Percentiles rank a stretch among this genome's conserved stretches.
phyloP scores from a whole-genome alignment of 2,113 vertebrate genomes.

The Myrmecophaga tridactyla region DNA sequence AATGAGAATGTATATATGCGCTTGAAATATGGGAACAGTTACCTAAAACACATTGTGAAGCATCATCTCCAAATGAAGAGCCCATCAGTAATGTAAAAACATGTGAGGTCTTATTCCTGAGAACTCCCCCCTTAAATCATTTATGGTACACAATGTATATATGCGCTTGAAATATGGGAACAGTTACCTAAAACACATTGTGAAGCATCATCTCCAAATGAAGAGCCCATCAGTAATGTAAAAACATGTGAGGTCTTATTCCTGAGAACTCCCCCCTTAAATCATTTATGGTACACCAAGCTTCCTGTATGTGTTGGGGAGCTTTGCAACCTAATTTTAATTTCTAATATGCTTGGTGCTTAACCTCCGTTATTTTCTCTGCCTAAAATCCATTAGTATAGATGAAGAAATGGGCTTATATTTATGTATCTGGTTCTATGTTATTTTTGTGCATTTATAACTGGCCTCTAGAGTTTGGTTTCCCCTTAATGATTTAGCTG shows the following conservation, averaged over 20 bases:
- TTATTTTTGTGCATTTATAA: slow-evolving; percentile 67
- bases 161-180: neutral
- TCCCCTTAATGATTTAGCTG: slow-evolving; percentile 64
- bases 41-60: slow-evolving; percentile 6
- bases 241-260: neutral
- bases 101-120: neutral
- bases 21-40: neutral
- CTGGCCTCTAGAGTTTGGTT: slow-evolving; percentile 58
- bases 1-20: neutral
- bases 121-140: accelerated
- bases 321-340: neutral
- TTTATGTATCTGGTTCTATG: slow-evolving; percentile 58
- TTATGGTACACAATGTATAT: neutral
- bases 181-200: neutral
- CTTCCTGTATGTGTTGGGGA: neutral
- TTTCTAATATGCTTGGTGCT: neutral
- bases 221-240: accelerated
- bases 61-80: neutral
- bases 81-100: neutral
- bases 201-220: neutral
- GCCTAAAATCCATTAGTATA: slow-evolving; percentile 64
- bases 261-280: accelerated
- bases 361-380: slow-evolving; percentile 31
- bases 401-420: slow-evolving; percentile 49
- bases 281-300: neutral